Evolutionary conservation across 2,888 invertebrate species (phyloP).

Genomic region (Sarcophaga subvicina): DNA sequence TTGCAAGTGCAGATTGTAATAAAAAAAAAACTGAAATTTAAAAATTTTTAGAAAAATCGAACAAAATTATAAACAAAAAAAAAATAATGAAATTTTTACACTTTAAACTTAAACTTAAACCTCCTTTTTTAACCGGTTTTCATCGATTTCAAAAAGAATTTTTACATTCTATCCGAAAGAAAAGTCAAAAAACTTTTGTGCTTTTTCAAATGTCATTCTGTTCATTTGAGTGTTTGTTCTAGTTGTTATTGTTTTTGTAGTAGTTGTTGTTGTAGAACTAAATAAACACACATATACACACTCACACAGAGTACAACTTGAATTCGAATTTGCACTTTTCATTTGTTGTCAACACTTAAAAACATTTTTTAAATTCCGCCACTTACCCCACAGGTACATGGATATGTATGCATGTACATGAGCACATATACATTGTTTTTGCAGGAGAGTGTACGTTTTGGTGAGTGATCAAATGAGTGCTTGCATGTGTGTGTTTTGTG

Average conservation of each 20-base stretch:
- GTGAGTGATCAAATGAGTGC: not conserved
- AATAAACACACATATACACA: not conserved
- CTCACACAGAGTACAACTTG: not conserved
- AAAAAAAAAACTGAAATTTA: not conserved
- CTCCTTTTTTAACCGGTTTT: no score
- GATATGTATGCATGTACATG: no score
- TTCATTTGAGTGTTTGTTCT: not conserved
- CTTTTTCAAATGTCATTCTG: slow-evolving; percentile 29
- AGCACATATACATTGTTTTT: not conserved
- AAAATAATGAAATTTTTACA: not conserved
- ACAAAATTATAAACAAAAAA: not conserved
- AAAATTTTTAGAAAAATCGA: not conserved
- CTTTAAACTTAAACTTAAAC: no score
- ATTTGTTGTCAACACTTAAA: slow-evolving; percentile 24
- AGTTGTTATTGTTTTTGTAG: not conserved
- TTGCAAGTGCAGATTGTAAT: not conserved
- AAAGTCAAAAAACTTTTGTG: slow-evolving; percentile 29
- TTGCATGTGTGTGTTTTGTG: not conserved
- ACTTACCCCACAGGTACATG: not conserved
- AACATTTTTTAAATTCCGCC: slow-evolving; percentile 8
- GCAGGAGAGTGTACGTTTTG: no score
- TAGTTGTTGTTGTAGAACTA: not conserved
- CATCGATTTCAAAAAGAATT: no score
- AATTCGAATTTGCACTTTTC: slow-evolving; percentile 28
- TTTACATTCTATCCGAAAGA: not conserved